Evolutionary conservation across 2,888 invertebrate genomes (phyloP).

Genomic region (Schizaphis graminum): DNA sequence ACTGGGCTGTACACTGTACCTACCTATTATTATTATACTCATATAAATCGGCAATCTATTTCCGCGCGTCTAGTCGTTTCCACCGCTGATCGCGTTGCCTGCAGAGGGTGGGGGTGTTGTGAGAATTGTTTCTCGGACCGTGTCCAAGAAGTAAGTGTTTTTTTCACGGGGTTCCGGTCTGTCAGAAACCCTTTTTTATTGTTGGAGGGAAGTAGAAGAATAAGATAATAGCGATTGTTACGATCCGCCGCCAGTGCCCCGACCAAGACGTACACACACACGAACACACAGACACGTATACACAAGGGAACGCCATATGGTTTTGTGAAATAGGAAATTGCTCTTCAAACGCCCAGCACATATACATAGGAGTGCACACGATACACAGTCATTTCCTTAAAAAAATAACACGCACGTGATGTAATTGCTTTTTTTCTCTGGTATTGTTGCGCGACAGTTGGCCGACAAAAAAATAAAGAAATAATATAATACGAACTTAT

Average conservation of each 20-base stretch:
- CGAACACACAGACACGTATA: constrained; percentile 20
- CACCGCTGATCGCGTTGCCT: not conserved
- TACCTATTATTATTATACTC: not conserved
- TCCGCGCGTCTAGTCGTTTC: not conserved
- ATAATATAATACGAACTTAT: constrained; percentile 42
- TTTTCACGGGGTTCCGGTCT: constrained; percentile 62
- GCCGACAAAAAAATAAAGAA: constrained; percentile 60
- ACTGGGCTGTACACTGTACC: not conserved
- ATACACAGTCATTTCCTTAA: constrained; percentile 63
- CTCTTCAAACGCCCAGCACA: constrained; percentile 63
- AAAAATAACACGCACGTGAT: constrained; percentile 64
- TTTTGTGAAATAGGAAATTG: constrained; percentile 66
- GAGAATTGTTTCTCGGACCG: constrained; percentile 65
- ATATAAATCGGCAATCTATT: constrained; percentile 35
- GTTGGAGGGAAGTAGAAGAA: constrained; percentile 59
- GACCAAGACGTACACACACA: constrained; percentile 45
- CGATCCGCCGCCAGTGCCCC: constrained; percentile 41
- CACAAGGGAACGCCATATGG: constrained; percentile 61
- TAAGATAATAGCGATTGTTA: constrained; percentile 65
- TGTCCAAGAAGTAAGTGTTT: constrained; percentile 57
- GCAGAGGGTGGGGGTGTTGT: constrained; percentile 54
- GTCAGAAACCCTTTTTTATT: constrained; percentile 60
- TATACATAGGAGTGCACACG: constrained; percentile 45
- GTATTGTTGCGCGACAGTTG: constrained; percentile 65
- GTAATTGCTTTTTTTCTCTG: constrained; percentile 63